Conservation (phyloP, 2,797 vertebrate species). For the Sylvia borin region DNA sequence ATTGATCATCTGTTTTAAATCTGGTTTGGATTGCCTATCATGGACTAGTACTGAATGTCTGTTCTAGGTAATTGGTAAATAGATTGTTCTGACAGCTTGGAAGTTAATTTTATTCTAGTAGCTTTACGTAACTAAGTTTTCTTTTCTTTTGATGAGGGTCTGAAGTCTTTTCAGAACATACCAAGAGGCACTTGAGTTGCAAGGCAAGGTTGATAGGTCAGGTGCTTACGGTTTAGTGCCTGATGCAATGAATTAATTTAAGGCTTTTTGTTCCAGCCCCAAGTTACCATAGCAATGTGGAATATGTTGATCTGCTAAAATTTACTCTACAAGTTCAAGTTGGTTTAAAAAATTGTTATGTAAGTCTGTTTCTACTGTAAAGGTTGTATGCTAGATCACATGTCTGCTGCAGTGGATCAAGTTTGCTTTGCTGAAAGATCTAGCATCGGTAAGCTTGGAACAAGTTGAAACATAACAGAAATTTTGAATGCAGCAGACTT, state of each 20-base stretch:
- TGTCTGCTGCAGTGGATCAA: background rate
- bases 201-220: background rate
- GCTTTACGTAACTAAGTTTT: background rate
- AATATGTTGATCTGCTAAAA: background rate
- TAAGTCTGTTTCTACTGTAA: background rate
- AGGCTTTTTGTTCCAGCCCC: background rate
- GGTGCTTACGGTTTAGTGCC: background rate
- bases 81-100: background rate
- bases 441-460: background rate
- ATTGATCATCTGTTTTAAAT: background rate
- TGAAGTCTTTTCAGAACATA: background rate
- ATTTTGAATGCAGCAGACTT: background rate
- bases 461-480: background rate
- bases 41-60: background rate
- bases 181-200: background rate
- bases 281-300: background rate
- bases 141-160: background rate
- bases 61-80: background rate
- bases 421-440: background rate
- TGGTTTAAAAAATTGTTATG: background rate
- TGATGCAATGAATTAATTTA: background rate
- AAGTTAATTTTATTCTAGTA: background rate
- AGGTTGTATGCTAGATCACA: background rate
- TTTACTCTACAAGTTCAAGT: background rate
- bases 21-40: background rate